phyloP scores from a whole-genome alignment of 2,888 invertebrate species.

The Leptarthrus brevirostris region DNA sequence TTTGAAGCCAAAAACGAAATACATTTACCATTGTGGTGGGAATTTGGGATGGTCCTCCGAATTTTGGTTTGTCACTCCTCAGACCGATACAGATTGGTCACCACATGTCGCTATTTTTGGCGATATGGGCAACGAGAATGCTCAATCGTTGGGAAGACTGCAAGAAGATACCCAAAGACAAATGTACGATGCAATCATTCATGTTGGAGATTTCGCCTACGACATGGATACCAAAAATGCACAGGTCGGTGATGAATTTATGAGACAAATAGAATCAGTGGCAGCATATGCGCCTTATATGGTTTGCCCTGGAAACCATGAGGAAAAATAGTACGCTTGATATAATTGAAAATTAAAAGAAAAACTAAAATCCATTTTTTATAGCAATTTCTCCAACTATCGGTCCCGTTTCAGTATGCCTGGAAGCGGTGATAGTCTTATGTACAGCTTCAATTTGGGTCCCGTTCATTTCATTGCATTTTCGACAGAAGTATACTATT shows the following conservation, averaged over 20 bases:
- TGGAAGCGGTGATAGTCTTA: slow-evolving; percentile 75
- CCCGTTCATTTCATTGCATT: slow-evolving; percentile 91
- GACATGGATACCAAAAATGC: slow-evolving; percentile 89
- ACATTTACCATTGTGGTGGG: slow-evolving; percentile 87
- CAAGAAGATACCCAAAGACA: slow-evolving; percentile 85
- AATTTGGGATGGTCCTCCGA: slow-evolving; percentile 82
- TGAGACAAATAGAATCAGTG: slow-evolving; percentile 90
- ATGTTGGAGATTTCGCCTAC: slow-evolving; percentile 96
- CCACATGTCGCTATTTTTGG: slow-evolving; percentile 89
- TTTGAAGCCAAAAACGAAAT: slow-evolving; percentile 73
- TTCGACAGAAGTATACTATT: slow-evolving; percentile 96
- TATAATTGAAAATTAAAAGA: neutral
- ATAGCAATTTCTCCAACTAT: slow-evolving; percentile 95
- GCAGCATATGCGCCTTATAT: slow-evolving; percentile 93
- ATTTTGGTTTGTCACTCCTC: slow-evolving; percentile 81
- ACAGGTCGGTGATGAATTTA: slow-evolving; percentile 88
- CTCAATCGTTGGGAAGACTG: slow-evolving; percentile 82
- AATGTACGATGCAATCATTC: slow-evolving; percentile 86
- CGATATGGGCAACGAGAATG: slow-evolving; percentile 94
- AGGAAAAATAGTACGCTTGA: slow-evolving; percentile 76
- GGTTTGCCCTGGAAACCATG: slow-evolving; percentile 94
- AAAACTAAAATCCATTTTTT: slow-evolving; percentile 48
- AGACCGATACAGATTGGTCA: slow-evolving; percentile 76
- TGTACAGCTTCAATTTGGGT: slow-evolving; percentile 90
- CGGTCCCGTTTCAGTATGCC: slow-evolving; percentile 93